Evolutionary conservation across 2,113 vertebrate species (phyloP).

Genomic region (Rhea pennata): DNA sequence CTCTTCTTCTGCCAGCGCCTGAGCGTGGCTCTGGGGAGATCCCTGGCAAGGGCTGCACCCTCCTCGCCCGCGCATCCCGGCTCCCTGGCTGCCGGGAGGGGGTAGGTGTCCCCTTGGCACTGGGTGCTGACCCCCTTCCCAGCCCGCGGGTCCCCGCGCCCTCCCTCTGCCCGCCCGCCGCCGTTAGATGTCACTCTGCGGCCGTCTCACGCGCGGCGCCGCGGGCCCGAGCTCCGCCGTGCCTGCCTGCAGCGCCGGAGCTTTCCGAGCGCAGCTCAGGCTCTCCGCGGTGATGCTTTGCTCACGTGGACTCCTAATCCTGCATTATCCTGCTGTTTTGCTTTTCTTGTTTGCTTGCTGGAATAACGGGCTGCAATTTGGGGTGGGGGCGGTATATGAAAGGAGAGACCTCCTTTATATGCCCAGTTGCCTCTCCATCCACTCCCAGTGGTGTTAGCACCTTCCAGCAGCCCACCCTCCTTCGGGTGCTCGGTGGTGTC

Average conservation of each 20-base stretch:
- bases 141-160: no score
- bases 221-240: no score
- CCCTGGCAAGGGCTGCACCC: no score
- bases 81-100: no score
- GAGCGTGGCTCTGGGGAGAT: no score
- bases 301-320: neutral
- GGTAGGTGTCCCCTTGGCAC: no score
- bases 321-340: rapidly evolving
- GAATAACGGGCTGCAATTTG: rapidly evolving
- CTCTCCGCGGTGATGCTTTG: neutral
- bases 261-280: rapidly evolving
- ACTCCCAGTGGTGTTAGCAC: neutral
- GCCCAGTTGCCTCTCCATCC: neutral
- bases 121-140: no score
- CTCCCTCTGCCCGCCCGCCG: rapidly evolving
- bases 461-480: neutral
- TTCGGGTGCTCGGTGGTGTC: neutral
- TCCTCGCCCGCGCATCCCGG: no score
- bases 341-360: rapidly evolving
- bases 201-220: neutral
- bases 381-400: neutral
- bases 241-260: neutral
- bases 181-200: slow-evolving; percentile 31
- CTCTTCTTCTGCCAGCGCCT: no score
- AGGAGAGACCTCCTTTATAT: neutral